Conservation (phyloP, 2,113 vertebrate species). For the Calonectris borealis region DNA sequence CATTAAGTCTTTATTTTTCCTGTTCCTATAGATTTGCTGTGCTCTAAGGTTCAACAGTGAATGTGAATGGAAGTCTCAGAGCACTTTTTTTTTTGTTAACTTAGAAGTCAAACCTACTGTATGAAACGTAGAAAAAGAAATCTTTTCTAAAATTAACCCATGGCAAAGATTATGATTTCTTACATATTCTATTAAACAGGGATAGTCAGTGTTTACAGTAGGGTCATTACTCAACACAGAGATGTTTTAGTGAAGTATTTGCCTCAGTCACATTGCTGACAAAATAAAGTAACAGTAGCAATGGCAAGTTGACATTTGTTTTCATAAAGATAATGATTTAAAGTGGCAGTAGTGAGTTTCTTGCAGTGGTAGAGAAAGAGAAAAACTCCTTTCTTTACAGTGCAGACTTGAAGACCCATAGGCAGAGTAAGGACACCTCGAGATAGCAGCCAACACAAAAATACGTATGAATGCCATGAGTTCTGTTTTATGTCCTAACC, state of each 20-base stretch:
- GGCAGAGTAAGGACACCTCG: background rate
- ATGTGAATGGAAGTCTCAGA: background rate
- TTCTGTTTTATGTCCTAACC: background rate
- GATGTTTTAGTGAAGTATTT: background rate
- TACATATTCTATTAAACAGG: background rate
- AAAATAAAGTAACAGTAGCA: background rate
- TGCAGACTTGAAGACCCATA: background rate
- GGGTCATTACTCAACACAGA: background rate
- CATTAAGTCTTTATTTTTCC: slow-evolving; percentile 11
- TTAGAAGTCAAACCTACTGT: background rate
- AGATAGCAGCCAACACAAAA: background rate
- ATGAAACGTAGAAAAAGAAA: background rate
- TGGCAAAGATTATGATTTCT: background rate
- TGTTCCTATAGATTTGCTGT: background rate
- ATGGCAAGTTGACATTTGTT: background rate
- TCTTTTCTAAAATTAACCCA: background rate
- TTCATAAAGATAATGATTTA: background rate
- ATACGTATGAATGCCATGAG: background rate
- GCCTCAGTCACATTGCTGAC: background rate
- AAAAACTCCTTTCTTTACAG: background rate
- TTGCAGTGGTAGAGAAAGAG: background rate
- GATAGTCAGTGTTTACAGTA: background rate
- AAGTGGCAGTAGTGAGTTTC: background rate
- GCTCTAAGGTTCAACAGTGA: background rate
- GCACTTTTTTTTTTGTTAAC: background rate